Evolutionary conservation across 1,140 invertebrate species (phyloP).

Genomic region (Bombus breviceps): DNA sequence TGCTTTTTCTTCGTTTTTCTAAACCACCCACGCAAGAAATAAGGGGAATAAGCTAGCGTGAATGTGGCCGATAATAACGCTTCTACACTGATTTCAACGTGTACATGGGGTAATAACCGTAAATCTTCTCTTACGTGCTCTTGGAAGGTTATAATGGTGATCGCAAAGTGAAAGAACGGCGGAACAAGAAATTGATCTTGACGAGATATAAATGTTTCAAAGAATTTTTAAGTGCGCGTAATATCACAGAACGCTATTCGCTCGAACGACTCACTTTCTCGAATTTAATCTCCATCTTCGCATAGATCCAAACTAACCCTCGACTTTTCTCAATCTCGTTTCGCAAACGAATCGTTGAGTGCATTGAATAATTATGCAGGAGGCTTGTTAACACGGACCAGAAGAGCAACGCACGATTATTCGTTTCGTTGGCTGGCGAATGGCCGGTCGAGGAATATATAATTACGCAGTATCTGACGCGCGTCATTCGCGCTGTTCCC

Average conservation of each 20-base stretch:
- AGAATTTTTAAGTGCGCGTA: slow-evolving; percentile 2
- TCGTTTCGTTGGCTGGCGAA: neutral
- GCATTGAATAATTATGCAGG: slow-evolving; percentile 31
- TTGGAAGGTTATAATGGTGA: slow-evolving; percentile 41
- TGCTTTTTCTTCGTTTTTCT: neutral
- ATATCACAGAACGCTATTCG: neutral
- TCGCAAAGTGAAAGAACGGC: neutral
- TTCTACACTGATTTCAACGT: slow-evolving; percentile 54
- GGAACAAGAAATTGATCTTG: slow-evolving; percentile 15
- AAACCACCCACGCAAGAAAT: slow-evolving; percentile 50
- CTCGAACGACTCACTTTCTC: neutral
- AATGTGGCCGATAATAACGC: slow-evolving; percentile 54
- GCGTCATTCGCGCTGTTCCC: slow-evolving; percentile 10
- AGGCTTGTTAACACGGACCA: slow-evolving; percentile 20
- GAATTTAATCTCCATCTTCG: neutral
- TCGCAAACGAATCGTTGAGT: neutral
- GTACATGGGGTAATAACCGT: slow-evolving; percentile 47
- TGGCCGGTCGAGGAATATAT: slow-evolving; percentile 9
- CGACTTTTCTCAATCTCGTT: neutral
- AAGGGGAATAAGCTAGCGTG: slow-evolving; percentile 46
- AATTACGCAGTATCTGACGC: slow-evolving; percentile 38
- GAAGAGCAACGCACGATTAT: slow-evolving; percentile 2
- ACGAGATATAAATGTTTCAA: slow-evolving; percentile 19
- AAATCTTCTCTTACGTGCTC: slow-evolving; percentile 44
- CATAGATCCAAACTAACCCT: neutral